Conservation (phyloP, 1,140 invertebrate genomes). For the Zaprionus gabonicus region DNA sequence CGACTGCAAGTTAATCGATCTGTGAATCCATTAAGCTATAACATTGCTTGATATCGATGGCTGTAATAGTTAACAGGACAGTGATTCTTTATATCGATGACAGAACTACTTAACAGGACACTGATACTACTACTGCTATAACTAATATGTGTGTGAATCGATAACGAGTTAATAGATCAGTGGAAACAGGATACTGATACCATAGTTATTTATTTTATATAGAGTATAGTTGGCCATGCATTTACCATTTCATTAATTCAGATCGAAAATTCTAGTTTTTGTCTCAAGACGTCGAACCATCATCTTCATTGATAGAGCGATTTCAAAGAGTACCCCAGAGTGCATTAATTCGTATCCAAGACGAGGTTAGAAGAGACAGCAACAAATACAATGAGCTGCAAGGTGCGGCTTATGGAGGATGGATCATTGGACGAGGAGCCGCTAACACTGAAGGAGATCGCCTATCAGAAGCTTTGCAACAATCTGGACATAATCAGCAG, state of each 20-base stretch:
- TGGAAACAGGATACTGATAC: not conserved
- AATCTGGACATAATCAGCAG: constrained; percentile 87
- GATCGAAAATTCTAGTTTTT: constrained; percentile 39
- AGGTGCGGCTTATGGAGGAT: constrained; percentile 83
- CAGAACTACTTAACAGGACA: not conserved
- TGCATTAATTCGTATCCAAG: constrained; percentile 27
- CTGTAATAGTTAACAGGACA: no score
- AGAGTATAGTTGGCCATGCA: constrained; percentile 10
- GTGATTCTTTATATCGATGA: not conserved
- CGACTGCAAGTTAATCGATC: not conserved
- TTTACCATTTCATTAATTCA: constrained; percentile 29
- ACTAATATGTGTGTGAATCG: not conserved
- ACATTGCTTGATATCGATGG: not conserved
- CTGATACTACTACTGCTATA: no score
- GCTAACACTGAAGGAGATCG: constrained; percentile 86
- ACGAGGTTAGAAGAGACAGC: not conserved
- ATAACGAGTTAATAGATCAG: not conserved
- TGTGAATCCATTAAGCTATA: not conserved
- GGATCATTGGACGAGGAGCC: constrained; percentile 80
- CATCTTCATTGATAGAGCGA: not conserved
- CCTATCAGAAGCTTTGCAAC: constrained; percentile 88
- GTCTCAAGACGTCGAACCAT: not conserved
- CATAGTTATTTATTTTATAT: no score
- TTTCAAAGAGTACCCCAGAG: not conserved
- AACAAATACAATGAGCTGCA: constrained; percentile 79